These are phyloP conservation scores for Gerris buenoi DNA, from an alignment of 1,140 invertebrate genomes.

Conservation along the genomic window DNA sequence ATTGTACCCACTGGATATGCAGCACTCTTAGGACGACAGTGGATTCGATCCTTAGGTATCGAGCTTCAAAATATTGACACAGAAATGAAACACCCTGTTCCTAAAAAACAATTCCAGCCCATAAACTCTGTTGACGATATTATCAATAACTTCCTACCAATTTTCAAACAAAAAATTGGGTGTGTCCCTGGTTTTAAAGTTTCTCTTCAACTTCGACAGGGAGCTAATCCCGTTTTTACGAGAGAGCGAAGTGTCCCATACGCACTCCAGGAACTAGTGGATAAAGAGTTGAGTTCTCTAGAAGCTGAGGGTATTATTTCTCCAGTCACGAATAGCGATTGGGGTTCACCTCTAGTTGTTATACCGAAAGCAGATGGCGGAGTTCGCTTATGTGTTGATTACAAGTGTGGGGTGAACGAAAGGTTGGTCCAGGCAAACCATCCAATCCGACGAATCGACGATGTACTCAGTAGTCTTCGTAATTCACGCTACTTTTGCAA, in stretches of 20 bases:
- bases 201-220: too few species aligned
- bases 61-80: too few species aligned
- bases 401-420: too few species aligned
- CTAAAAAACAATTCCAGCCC: too few species aligned
- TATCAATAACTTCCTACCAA: too few species aligned
- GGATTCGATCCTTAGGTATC: too few species aligned
- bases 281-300: neutral
- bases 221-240: neutral
- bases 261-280: neutral
- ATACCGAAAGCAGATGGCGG: neutral
- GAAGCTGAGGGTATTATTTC: constrained; percentile 1
- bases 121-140: too few species aligned
- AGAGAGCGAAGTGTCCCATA: neutral
- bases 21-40: too few species aligned
- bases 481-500: constrained; percentile 22
- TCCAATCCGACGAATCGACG: neutral
- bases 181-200: too few species aligned
- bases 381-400: neutral
- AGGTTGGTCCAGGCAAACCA: neutral
- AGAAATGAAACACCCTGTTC: too few species aligned
- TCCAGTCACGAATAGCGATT: neutral
- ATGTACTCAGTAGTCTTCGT: constrained; percentile 5
- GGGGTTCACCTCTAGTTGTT: constrained; percentile 2
- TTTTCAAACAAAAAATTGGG: too few species aligned
- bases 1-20: too few species aligned